Conservation (phyloP, 2,797 vertebrate species). For the Salmo trutta region DNA sequence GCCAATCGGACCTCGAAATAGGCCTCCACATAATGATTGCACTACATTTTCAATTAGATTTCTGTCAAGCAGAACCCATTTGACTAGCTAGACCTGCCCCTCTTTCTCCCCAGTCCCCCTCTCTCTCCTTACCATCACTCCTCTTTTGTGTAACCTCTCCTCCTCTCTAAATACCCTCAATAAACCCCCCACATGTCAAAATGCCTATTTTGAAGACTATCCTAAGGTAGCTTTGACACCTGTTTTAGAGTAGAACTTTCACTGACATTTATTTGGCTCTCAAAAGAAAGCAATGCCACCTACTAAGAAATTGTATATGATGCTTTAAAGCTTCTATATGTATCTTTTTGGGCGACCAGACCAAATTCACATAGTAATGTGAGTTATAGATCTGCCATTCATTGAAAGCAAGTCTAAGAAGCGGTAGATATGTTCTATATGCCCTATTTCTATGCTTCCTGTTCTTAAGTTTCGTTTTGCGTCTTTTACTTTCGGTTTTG, state of each 20-base stretch:
- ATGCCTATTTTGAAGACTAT: neutral
- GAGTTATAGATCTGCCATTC: no score
- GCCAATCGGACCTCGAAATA: conserved; percentile 43
- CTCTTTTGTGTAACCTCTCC: neutral
- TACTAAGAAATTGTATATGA: conserved; percentile 49
- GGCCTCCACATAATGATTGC: conserved; percentile 48
- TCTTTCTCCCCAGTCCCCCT: conserved; percentile 28
- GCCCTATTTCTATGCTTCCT: no score
- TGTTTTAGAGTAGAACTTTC: conserved; percentile 30
- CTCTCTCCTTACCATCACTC: neutral
- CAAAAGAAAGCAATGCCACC: conserved; percentile 22
- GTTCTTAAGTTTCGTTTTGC: no score
- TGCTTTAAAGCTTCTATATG: conserved; percentile 20
- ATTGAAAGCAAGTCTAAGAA: no score
- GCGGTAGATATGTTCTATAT: no score
- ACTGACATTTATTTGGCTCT: conserved; percentile 46
- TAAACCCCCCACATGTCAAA: neutral
- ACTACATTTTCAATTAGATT: conserved; percentile 66
- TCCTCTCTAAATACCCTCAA: neutral
- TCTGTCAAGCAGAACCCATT: conserved; percentile 48
- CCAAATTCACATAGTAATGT: no score
- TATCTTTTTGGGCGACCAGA: no score
- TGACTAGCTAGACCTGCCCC: conserved; percentile 31
- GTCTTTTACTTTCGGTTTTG: no score
- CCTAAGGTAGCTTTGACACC: conserved; percentile 30